Conservation (phyloP, 2,113 vertebrate genomes). For the Ammodytes marinus region DNA sequence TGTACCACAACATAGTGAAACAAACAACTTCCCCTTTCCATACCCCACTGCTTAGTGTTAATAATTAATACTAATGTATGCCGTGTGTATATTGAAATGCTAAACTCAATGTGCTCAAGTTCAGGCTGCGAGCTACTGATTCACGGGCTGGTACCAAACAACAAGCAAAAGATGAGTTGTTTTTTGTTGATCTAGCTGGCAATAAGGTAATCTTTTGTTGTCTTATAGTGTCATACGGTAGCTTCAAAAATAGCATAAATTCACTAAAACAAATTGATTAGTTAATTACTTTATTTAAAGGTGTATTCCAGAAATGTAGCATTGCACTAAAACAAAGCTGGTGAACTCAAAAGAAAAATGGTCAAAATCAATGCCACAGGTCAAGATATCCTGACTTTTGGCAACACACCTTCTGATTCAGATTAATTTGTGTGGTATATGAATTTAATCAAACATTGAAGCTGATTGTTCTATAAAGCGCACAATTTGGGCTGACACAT, state of each 20-base stretch:
- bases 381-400: neutral
- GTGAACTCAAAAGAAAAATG: neutral
- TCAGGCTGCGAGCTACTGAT: neutral
- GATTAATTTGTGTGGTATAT: neutral
- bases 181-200: conserved; percentile 3
- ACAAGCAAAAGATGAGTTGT: neutral
- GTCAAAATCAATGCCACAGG: neutral
- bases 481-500: neutral
- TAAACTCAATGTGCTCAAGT: neutral
- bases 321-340: neutral
- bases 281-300: neutral
- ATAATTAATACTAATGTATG: conserved; percentile 13
- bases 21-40: neutral
- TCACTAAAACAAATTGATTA: neutral
- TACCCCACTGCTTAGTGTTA: neutral
- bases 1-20: neutral
- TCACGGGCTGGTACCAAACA: neutral
- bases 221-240: neutral
- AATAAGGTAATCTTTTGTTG: conserved; percentile 3
- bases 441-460: neutral
- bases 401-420: neutral
- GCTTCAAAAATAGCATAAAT: neutral
- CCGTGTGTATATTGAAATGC: neutral
- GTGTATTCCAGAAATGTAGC: neutral
- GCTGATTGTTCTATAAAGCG: neutral